Percentiles rank a stretch among this genome's conserved stretches.
phyloP scores from a whole-genome alignment of 2,888 invertebrate species.

The Acanthosepion lycidas region DNA sequence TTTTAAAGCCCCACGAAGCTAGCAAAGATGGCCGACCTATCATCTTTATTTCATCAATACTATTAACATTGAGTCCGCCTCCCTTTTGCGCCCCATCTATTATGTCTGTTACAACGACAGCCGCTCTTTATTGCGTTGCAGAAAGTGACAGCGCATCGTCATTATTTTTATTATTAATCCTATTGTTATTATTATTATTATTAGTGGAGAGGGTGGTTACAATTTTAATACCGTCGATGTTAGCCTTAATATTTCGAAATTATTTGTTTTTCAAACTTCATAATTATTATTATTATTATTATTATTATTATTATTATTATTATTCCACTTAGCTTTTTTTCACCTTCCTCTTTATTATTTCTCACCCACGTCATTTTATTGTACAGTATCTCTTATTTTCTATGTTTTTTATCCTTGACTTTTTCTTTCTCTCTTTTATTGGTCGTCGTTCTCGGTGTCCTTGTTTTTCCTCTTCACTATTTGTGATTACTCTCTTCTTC shows the following conservation, averaged over 20 bases:
- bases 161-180: not conserved
- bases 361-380: too few species aligned
- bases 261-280: not conserved
- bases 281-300: too few species aligned
- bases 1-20: not conserved
- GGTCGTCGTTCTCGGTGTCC: too few species aligned
- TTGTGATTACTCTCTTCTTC: too few species aligned
- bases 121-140: not conserved
- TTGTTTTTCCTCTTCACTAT: not conserved
- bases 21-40: conserved; percentile 6
- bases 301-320: too few species aligned
- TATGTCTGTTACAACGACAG: not conserved
- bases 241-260: not conserved
- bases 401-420: too few species aligned
- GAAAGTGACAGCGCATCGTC: not conserved
- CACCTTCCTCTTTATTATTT: too few species aligned
- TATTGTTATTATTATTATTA: not conserved
- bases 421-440: not conserved
- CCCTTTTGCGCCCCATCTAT: not conserved
- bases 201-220: not conserved
- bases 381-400: too few species aligned
- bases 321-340: too few species aligned
- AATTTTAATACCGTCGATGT: not conserved
- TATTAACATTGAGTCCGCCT: not conserved
- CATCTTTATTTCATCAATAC: conserved; percentile 9